Base-by-base conservation (phyloP, 2,113 vertebrate genomes). In the Pollachius pollachius region DNA sequence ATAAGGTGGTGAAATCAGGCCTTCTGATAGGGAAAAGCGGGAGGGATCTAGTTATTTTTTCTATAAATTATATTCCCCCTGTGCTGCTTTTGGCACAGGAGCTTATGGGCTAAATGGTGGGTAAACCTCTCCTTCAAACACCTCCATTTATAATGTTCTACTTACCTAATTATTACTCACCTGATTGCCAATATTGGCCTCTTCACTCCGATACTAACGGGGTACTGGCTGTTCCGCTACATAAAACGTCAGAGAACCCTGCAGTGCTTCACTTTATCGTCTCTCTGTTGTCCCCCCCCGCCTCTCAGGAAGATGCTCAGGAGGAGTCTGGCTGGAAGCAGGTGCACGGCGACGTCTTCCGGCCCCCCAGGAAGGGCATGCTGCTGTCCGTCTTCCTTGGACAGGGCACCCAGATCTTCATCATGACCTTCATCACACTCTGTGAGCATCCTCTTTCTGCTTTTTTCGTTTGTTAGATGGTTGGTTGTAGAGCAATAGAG, bases 301-400 rank as follows among this genome's bases (percentile, higher is more conserved):
- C 21, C 48, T 15, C 81, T 17, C 83, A 99, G 97, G 97, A 99
- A 82, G 97, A 99, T 62, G 96, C 96, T 5, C 97, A 99, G 87
- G 97, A 99, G 84, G 97, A 99, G 89, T 99, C 97, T 21, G 97
- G 97, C 52, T 99, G 97, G 97, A 99, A 99, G 76, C 92, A 99
- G 76, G 97, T 99, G 81, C 97, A 99, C 11, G 97, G 97, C 1
- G 97, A 99, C 82, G 96, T 99, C 75, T 99, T 99, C 91, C 94
- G 97, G 19, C 95, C 97, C 0, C 97, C 97, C 34, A 92, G 93
- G 75, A 98, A 95, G 85, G 97, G 96, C 81, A 99, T 99, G 97
- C 77, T 99, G 72, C 85, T 99, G 2, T 98, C 97, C 0, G 94
- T 99, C 79, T 99, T 99, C 79, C 92, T 99, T 0, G 97, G 97